Evolutionary conservation across 2,113 vertebrate species (phyloP).

Genomic region (Clinocottus analis): DNA sequence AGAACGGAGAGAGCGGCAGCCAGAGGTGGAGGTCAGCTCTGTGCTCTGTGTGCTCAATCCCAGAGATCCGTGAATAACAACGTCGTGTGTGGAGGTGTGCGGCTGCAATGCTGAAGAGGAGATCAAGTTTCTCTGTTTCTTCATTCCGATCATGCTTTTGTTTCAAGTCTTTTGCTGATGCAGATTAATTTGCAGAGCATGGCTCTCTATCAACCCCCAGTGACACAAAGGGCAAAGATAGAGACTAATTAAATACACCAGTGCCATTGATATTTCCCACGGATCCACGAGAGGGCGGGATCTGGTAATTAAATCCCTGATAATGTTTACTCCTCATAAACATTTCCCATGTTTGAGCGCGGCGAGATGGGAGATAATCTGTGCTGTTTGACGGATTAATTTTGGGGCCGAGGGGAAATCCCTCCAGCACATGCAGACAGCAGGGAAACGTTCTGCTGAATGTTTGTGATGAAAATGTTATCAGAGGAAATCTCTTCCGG

Average conservation of each 20-base stretch:
- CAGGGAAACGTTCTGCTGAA: conserved; percentile 6
- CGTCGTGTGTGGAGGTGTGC: conserved; percentile 7
- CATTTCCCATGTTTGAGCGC: conserved; percentile 73
- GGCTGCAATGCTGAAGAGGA: conserved; percentile 41
- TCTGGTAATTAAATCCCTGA: conserved; percentile 81
- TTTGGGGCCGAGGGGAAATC: conserved; percentile 56
- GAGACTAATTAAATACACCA: conserved; percentile 81
- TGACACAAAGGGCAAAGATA: conserved; percentile 80
- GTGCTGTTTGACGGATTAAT: conserved; percentile 73
- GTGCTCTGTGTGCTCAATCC: conserved; percentile 16
- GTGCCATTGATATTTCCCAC: conserved; percentile 76
- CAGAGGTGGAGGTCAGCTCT: conserved; percentile 33
- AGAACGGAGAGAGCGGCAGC: conserved; percentile 17
- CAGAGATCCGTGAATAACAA: conserved; percentile 25
- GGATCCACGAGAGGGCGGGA: conserved; percentile 77
- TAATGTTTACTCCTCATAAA: conserved; percentile 84
- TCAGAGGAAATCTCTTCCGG: conserved; percentile 39
- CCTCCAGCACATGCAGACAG: conserved; percentile 8
- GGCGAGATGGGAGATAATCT: conserved; percentile 73
- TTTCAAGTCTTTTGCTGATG: conserved; percentile 79
- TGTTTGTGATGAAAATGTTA: conserved; percentile 28
- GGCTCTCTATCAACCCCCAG: conserved; percentile 73
- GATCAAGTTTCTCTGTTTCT: conserved; percentile 49
- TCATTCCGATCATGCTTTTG: conserved; percentile 72
- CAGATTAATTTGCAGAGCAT: conserved; percentile 80